Evolutionary conservation across 2,888 invertebrate species (phyloP).

Genomic region (Gandaritis pyraliata): DNA sequence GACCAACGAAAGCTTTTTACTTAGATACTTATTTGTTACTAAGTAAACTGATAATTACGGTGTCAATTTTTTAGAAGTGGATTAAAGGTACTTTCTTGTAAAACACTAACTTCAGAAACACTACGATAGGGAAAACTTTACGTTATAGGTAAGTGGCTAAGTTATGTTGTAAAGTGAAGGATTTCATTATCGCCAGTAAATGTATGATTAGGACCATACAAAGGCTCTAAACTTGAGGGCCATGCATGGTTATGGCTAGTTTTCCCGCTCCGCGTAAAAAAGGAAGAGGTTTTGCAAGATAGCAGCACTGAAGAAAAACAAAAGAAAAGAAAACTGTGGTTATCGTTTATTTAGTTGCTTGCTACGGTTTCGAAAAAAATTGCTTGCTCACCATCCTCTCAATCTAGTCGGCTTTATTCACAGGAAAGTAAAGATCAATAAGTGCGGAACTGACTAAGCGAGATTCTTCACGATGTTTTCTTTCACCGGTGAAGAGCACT

Average conservation of each 20-base stretch:
- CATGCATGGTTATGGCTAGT: not conserved
- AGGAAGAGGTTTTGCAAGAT: not conserved
- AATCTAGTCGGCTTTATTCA: too few relatives aligned
- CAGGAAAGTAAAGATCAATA: too few relatives aligned
- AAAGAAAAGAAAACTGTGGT: too few relatives aligned
- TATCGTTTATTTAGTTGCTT: too few relatives aligned
- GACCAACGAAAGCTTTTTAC: too few relatives aligned
- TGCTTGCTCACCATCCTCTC: too few relatives aligned
- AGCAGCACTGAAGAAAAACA: too few relatives aligned
- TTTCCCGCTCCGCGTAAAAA: not conserved
- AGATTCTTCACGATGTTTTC: too few relatives aligned
- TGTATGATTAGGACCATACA: slow-evolving; percentile 10
- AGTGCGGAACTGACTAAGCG: too few relatives aligned
- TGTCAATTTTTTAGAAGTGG: not conserved
- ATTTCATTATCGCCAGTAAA: slow-evolving; percentile 15
- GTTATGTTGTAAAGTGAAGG: slow-evolving; percentile 1
- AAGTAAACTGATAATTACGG: not conserved
- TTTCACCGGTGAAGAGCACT: too few relatives aligned
- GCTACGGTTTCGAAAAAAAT: too few relatives aligned
- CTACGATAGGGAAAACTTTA: slow-evolving; percentile 16
- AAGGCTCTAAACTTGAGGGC: not conserved
- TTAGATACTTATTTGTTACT: too few relatives aligned
- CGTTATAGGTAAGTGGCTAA: slow-evolving; percentile 1
- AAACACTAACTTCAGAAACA: slow-evolving; percentile 18
- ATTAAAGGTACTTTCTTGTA: slow-evolving; percentile 4